Evolutionary conservation across 1,140 invertebrate species (phyloP).

Genomic region (Drosophila persimilis): DNA sequence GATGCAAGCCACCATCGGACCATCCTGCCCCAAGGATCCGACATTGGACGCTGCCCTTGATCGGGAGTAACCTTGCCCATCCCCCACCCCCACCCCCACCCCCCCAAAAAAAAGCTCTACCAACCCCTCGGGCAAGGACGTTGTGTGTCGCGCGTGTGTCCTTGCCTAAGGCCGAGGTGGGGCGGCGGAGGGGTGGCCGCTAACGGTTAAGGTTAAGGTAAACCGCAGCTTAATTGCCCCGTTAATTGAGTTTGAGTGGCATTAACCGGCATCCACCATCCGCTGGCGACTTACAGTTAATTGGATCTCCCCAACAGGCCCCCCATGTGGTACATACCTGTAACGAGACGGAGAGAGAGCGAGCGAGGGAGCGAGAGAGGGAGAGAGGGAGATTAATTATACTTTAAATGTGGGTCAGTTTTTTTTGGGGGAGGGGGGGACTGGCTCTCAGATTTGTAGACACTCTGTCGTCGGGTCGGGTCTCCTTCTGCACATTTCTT

Average conservation of each 20-base stretch:
- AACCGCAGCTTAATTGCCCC: conserved; percentile 43
- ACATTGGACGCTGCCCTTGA: conserved; percentile 72
- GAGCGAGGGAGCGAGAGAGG: no score
- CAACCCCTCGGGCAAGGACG: no score
- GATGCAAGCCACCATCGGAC: conserved; percentile 35
- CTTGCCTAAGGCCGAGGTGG: conserved; percentile 7
- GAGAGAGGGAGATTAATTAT: conserved; percentile 20
- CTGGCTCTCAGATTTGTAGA: conserved; percentile 21
- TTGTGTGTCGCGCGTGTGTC: conserved; percentile 17
- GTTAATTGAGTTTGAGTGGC: conserved; percentile 63
- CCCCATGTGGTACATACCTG: conserved; percentile 41
- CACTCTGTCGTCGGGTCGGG: conserved; percentile 12
- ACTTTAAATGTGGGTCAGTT: conserved; percentile 34
- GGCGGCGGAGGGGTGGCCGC: not conserved
- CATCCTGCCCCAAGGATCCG: conserved; percentile 60
- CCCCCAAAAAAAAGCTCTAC: no score
- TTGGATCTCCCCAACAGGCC: conserved; percentile 24
- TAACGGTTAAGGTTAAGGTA: conserved; percentile 13
- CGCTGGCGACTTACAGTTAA: conserved; percentile 42
- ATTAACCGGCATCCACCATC: conserved; percentile 21
- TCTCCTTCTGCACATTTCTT: conserved; percentile 46
- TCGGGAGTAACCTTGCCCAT: conserved; percentile 44
- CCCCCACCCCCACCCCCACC: no score
- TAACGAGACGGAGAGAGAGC: conserved; percentile 6
- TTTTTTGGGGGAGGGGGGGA: not conserved